These are phyloP conservation scores for Parelbella ahira DNA, from an alignment of 2,888 invertebrate species.

Conservation along the genomic window DNA sequence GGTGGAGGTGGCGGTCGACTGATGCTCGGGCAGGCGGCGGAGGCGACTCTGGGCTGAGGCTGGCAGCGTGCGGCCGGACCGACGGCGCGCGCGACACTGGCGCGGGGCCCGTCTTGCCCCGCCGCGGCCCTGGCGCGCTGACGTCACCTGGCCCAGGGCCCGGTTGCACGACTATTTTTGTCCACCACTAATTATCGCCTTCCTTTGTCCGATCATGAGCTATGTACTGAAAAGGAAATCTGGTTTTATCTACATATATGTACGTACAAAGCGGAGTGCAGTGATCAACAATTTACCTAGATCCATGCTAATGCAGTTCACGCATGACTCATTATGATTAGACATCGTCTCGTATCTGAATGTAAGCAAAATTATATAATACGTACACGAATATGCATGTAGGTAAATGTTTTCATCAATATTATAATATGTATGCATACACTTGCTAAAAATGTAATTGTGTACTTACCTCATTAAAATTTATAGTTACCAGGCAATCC, in stretches of 20 bases:
- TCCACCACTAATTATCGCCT: slow-evolving; percentile 77
- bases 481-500: too few species aligned
- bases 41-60: slow-evolving; percentile 34
- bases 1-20: slow-evolving; percentile 39
- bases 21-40: slow-evolving; percentile 35
- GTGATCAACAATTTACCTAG: slow-evolving; percentile 22
- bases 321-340: slow-evolving; percentile 24
- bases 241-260: slow-evolving; percentile 41
- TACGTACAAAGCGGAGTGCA: slow-evolving; percentile 18
- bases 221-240: slow-evolving; percentile 62
- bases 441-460: too few species aligned
- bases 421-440: too few species aligned
- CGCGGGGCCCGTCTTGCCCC: slow-evolving; percentile 81
- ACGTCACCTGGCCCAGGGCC: slow-evolving; percentile 80
- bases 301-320: slow-evolving; percentile 22
- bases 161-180: slow-evolving; percentile 74
- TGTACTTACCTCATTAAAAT: too few species aligned
- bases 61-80: slow-evolving; percentile 66
- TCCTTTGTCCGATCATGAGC: slow-evolving; percentile 62
- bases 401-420: too few species aligned
- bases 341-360: slow-evolving; percentile 5
- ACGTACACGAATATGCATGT: too few species aligned
- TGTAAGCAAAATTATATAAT: too few species aligned
- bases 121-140: slow-evolving; percentile 71
- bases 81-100: slow-evolving; percentile 80